Evolutionary conservation across 2,113 vertebrate species (phyloP).

Genomic region (Alexandromys fortis): DNA sequence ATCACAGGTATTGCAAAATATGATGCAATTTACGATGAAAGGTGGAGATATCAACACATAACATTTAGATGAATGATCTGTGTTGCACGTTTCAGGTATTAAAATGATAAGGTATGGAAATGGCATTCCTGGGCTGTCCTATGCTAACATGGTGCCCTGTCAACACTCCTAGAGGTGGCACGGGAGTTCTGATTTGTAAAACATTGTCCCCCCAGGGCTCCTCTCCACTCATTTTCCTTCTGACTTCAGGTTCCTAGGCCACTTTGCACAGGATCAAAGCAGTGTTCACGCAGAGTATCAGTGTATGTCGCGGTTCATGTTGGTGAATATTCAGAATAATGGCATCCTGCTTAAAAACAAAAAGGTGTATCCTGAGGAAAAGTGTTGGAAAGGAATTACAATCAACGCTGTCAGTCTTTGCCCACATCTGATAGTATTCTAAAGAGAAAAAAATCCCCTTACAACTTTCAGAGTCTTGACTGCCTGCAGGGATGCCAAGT

Average conservation of each 20-base stretch:
- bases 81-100: background rate
- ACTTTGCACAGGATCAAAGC: constrained; percentile 73
- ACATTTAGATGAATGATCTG: background rate
- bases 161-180: constrained; percentile 54
- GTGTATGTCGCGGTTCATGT: background rate
- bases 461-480: background rate
- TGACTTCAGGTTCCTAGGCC: constrained; percentile 59
- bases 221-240: constrained; percentile 51
- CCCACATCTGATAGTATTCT: constrained; percentile 29
- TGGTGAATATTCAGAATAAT: constrained; percentile 57
- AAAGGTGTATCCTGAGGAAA: constrained; percentile 69
- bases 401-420: constrained; percentile 55
- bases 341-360: constrained; percentile 61
- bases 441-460: constrained; percentile 50
- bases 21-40: background rate
- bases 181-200: constrained; percentile 66
- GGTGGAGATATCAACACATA: background rate
- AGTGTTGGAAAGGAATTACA: constrained; percentile 46
- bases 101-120: background rate
- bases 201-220: constrained; percentile 52
- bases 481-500: background rate
- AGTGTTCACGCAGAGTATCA: background rate
- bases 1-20: background rate
- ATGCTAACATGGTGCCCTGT: background rate
- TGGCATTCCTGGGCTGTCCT: constrained; percentile 11